Base-by-base conservation (phyloP, 2,113 vertebrate species). In the Brachyhypopomus occidentalis region DNA sequence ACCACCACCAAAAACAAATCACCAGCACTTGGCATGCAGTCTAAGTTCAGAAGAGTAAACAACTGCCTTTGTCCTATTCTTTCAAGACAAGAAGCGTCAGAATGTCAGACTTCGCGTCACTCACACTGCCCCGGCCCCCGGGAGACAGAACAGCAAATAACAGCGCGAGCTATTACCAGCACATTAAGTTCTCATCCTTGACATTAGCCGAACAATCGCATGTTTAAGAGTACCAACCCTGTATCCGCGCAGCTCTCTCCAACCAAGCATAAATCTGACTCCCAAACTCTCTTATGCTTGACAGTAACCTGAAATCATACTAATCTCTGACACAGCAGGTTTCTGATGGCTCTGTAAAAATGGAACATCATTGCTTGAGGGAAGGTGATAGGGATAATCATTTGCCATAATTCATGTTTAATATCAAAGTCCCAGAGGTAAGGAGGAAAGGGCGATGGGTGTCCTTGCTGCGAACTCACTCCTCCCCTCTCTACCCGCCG, bases 361-460 rank as follows among this genome's bases (percentile, higher is more conserved):
- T 85, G 90, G 91, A 94, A 93, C 92, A 93, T 93, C 92, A 93
- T 94, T 93, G 93, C 94, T 96, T 94, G 90, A 94, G 95, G 95
- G 93, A 96, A 96, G 93, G 93, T 95, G 94, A 95, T 88, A 90
- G 88, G 88, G 93, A 90, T 93, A 95, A 95, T 95, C 91, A 94
- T 91, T 85, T 90, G 82, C 89, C 89, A 93, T 95, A 94, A 94
- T 94, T 96, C 92, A 94, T 92, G 88, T 94, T 96, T 96, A 95
- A 96, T 94, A 95, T 88, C 90, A 90, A 90, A 95, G 91, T 92
- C 92, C 90, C 86, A 87, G 86, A 82, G 88, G 95, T 88, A 75
- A 86, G 84, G 75, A 66, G 75, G 79, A 83, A 89, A 87, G 84
- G 83, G 90, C 89, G 91, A 83, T 77, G 20, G 22, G 72, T 90